phyloP scores from a whole-genome alignment of 64 coral and sea anemone species.

The Dendronephthya gigantea region DNA sequence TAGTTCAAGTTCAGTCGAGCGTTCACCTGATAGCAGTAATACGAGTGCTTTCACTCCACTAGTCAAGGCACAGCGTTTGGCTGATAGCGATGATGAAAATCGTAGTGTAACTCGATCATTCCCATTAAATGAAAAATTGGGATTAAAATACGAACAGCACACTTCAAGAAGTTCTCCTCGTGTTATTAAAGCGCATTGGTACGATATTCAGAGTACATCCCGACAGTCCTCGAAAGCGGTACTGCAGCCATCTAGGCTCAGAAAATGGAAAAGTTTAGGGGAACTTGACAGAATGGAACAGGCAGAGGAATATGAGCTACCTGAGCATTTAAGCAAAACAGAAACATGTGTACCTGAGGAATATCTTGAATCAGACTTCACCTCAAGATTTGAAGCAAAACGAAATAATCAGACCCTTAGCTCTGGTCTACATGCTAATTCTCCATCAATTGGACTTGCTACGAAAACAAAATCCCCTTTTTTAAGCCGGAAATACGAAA shows the following conservation, averaged over 20 bases:
- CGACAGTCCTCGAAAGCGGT: not conserved
- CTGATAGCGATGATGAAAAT: too few species aligned
- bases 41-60: too few species aligned
- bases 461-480: too few species aligned
- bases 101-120: too few species aligned
- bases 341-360: not conserved
- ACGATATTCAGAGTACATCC: not conserved
- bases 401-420: not conserved
- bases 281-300: not conserved
- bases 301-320: not conserved
- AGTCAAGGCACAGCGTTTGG: too few species aligned
- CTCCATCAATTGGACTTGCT: too few species aligned
- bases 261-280: not conserved
- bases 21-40: too few species aligned
- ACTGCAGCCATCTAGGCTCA: too few species aligned
- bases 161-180: not conserved
- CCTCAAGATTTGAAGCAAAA: not conserved
- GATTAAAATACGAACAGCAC: not conserved
- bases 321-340: not conserved
- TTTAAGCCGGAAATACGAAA: too few species aligned
- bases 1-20: too few species aligned
- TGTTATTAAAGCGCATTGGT: not conserved
- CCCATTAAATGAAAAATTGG: not conserved
- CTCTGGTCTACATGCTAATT: too few species aligned
- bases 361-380: not conserved